Evolutionary conservation across 2,113 vertebrate genomes (phyloP).

Genomic region (Eulacestoma nigropectus): DNA sequence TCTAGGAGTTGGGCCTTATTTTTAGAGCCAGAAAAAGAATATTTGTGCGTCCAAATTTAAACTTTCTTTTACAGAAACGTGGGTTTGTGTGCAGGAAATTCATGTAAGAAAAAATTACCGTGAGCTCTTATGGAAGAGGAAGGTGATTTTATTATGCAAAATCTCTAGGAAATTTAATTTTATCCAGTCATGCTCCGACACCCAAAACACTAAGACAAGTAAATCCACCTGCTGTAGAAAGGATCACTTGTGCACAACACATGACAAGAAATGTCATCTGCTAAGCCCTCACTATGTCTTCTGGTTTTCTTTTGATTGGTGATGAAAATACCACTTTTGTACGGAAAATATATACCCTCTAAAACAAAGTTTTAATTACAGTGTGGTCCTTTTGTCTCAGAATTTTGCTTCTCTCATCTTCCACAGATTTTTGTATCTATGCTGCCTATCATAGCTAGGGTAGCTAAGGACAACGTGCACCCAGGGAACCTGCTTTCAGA

Average conservation of each 20-base stretch:
- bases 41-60: background rate
- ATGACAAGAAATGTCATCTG: background rate
- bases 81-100: background rate
- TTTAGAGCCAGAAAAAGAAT: background rate
- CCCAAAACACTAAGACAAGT: background rate
- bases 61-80: background rate
- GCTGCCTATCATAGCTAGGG: background rate
- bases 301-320: background rate
- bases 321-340: background rate
- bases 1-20: background rate
- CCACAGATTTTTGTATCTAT: background rate
- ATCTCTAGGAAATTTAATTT: background rate
- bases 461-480: background rate
- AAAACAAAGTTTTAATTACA: background rate
- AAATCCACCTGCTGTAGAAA: background rate
- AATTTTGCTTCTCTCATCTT: background rate
- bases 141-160: background rate
- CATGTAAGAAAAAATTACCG: background rate
- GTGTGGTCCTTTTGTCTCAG: background rate
- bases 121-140: background rate
- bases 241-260: background rate
- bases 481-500: background rate
- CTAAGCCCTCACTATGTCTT: background rate
- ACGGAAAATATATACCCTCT: background rate
- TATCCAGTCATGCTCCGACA: background rate